Base-by-base conservation (phyloP, 1,140 invertebrate species). In the Pseudomyrmex pallidus region DNA sequence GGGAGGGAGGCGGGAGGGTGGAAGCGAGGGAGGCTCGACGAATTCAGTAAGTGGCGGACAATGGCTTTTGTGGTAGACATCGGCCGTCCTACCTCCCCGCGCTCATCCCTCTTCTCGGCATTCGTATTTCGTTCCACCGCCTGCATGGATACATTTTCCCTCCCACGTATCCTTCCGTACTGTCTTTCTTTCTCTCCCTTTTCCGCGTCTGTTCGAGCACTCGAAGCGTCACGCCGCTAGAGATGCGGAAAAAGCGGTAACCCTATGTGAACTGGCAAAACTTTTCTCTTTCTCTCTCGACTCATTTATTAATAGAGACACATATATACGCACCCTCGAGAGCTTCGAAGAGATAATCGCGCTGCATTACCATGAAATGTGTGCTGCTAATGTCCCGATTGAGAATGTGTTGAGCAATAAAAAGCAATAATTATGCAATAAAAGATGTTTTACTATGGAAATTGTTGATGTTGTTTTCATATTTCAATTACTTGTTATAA, bases 21-120 rank as follows among this genome's bases (percentile, higher is more conserved):
- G 73, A 44, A 85, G 76, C 83, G 84, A 84, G 77, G 83, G 87
- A 73, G 87, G 82, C 88, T 90, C 91, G 91, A 90, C 91, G 93
- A 93, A 93, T 93, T 92, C 92, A 92, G 92, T 93, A 93, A 93
- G 93, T 93, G 93, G 93, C 91, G 92, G 91, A 93, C 93, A 93
- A 93, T 93, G 92, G 93, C 92, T 93, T 93, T 93, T 93, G 92
- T 92, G 92, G 92, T 92, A 92, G 87, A 86, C 89, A 87, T 86
- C 77, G 77, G 84, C 83, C 82, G 22, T 82, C 87, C 74, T 74
- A 77, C 84, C 80, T 72, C 63, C 84, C 63, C 84, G 66, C 87
- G 44, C 87, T 77, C 83, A 80, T 62, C 78, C 57, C 59, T 48
- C 74, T 74, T 56, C 70, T 68, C 74, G 22, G 52, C 74, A 73